A percentile compares a stretch with the other conserved stretches of the same genome.
Evolutionary conservation across 2,797 vertebrate genomes (phyloP).

Genomic region (Potorous gilbertii): DNA sequence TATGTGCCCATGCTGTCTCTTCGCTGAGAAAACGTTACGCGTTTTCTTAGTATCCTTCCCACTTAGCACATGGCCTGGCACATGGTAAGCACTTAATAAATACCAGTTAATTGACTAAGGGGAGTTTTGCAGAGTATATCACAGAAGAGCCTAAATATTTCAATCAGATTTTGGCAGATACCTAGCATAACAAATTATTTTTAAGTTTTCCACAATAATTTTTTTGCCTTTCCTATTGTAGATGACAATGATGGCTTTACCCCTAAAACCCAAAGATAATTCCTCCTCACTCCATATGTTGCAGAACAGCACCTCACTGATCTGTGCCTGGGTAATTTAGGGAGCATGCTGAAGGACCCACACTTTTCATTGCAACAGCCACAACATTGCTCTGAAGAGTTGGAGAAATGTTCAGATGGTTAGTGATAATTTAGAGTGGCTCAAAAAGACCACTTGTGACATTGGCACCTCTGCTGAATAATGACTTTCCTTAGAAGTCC

Average conservation of each 20-base stretch:
- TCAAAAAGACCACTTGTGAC: not conserved
- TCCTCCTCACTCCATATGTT: conserved; percentile 36
- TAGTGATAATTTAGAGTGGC: conserved; percentile 29
- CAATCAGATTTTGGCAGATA: not conserved
- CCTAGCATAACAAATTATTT: not conserved
- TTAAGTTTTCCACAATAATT: conserved; percentile 5
- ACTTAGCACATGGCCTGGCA: not conserved
- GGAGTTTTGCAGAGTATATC: not conserved
- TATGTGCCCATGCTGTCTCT: not conserved
- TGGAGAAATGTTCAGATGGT: conserved; percentile 7
- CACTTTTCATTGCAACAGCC: not conserved
- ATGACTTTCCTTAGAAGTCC: not conserved
- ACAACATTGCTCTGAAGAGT: conserved; percentile 18
- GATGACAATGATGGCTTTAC: not conserved
- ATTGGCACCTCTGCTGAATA: conserved; percentile 13
- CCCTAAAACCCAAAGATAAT: conserved; percentile 29
- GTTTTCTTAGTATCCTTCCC: not conserved
- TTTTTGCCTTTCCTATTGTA: conserved; percentile 41
- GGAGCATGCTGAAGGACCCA: not conserved
- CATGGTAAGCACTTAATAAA: not conserved
- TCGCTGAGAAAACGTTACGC: not conserved
- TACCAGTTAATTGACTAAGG: not conserved
- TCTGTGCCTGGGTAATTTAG: not conserved
- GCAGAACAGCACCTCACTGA: conserved; percentile 23
- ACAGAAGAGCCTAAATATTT: not conserved